Conservation (phyloP, 2,888 invertebrate species). For the Zootermopsis nevadensis region DNA sequence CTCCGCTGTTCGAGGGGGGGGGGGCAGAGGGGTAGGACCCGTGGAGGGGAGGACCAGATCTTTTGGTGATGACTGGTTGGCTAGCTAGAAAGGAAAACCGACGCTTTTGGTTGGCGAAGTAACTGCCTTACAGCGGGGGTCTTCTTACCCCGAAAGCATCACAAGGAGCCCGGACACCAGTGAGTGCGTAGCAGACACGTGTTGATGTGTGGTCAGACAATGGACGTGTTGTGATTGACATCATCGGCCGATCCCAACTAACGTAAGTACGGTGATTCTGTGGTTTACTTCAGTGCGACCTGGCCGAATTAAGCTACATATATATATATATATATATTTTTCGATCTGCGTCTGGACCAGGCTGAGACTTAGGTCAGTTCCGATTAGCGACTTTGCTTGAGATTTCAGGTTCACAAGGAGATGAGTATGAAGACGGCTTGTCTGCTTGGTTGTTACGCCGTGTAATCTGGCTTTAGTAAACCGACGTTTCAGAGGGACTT, state of each 20-base stretch:
- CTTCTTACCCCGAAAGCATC: not conserved
- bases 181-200: not conserved
- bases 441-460: no score
- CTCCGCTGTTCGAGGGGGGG: not conserved
- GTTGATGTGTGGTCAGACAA: not conserved
- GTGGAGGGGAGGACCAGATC: conserved; percentile 23
- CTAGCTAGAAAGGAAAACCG: not conserved
- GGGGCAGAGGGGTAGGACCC: not conserved
- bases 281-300: no score
- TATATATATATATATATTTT: no score
- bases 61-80: conserved; percentile 39
- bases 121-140: not conserved
- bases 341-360: no score
- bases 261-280: not conserved
- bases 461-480: no score
- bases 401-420: no score
- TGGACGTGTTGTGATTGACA: not conserved
- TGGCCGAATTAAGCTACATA: no score
- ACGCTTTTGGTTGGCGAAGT: conserved; percentile 8
- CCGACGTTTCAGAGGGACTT: no score
- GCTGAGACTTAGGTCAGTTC: no score
- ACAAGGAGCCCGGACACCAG: not conserved
- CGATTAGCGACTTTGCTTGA: no score
- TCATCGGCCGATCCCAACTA: not conserved
- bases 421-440: no score